Conservation (phyloP, 1,140 invertebrate genomes). For the Aphis gossypii region DNA sequence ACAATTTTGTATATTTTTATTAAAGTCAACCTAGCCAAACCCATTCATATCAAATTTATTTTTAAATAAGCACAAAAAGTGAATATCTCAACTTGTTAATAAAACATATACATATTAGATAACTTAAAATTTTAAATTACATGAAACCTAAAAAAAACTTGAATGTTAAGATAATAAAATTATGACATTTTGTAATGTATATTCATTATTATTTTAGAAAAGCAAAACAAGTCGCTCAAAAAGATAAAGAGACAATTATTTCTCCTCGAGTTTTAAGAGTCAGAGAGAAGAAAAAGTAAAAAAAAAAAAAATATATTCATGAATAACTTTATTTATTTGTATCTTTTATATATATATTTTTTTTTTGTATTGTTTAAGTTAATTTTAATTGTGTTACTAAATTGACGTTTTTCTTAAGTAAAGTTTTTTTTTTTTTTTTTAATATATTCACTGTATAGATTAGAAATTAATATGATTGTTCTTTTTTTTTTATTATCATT, state of each 20-base stretch:
- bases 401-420: background rate
- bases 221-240: background rate
- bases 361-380: background rate
- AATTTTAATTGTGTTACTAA: constrained; percentile 27
- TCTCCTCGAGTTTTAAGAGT: background rate
- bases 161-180: too few relatives aligned
- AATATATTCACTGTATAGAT: background rate
- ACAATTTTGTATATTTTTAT: too few relatives aligned
- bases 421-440: constrained; percentile 7
- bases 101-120: too few relatives aligned
- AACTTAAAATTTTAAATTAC: too few relatives aligned
- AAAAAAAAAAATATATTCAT: background rate
- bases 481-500: background rate
- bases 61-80: too few relatives aligned
- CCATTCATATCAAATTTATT: too few relatives aligned
- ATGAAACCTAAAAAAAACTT: too few relatives aligned
- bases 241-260: background rate
- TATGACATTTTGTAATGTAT: background rate
- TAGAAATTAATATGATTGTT: background rate
- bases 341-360: background rate
- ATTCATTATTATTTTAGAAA: constrained; percentile 4
- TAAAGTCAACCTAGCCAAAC: too few relatives aligned
- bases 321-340: background rate
- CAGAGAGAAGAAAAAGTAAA: constrained; percentile 9
- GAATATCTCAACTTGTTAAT: too few relatives aligned